Percentiles rank a stretch among this genome's conserved stretches.
Evolutionary conservation across 2,888 invertebrate species (phyloP).

Genomic region (Ochropacha duplaris): DNA sequence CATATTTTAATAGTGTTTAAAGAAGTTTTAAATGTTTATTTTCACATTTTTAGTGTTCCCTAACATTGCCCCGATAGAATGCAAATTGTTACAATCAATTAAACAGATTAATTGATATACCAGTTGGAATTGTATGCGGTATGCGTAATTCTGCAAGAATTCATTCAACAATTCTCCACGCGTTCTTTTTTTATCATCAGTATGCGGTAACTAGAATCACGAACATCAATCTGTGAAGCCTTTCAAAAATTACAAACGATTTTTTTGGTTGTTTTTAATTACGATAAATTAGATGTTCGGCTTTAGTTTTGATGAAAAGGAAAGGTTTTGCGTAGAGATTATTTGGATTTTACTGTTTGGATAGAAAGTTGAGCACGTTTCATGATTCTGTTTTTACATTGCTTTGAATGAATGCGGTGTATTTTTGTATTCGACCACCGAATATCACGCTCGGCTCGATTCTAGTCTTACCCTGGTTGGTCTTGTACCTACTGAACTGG

Average conservation of each 20-base stretch:
- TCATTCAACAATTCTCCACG: neutral
- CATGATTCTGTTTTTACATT: neutral
- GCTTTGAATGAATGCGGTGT: neutral
- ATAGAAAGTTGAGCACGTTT: neutral
- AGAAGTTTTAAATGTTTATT: neutral
- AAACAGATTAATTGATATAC: neutral
- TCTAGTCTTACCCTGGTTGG: neutral
- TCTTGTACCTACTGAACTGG: too few species aligned
- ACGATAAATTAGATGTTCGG: neutral
- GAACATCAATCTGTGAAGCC: neutral
- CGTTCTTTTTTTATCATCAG: neutral
- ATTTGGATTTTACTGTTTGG: neutral
- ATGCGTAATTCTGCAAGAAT: neutral
- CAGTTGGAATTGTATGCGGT: neutral
- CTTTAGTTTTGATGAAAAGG: neutral
- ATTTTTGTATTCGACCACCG: neutral
- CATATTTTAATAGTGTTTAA: too few species aligned
- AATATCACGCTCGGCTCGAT: neutral
- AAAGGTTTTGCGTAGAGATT: neutral
- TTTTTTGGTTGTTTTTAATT: neutral
- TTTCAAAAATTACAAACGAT: neutral
- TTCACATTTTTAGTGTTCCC: neutral
- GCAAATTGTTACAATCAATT: neutral
- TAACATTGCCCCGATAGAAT: neutral
- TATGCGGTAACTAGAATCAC: neutral